These are phyloP conservation scores for Drosophila trichaetosa DNA, from an alignment of 2,888 invertebrate species.

Conservation along the genomic window DNA sequence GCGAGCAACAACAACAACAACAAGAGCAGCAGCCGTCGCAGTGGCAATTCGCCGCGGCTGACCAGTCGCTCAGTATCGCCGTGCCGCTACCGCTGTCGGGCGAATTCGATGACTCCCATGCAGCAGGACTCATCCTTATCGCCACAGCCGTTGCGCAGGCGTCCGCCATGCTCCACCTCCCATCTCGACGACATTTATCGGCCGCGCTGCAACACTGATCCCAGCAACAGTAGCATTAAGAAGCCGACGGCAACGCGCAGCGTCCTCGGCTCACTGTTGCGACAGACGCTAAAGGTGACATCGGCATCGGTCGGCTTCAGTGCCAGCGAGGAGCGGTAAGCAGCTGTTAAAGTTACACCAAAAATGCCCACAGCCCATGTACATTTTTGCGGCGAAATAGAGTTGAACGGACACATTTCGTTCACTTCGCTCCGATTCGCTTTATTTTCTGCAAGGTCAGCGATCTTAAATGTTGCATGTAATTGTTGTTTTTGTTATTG, in stretches of 20 bases:
- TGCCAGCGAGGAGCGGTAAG: conserved; percentile 71
- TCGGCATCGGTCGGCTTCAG: conserved; percentile 72
- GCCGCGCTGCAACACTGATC: conserved; percentile 75
- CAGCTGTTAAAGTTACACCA: conserved; percentile 3
- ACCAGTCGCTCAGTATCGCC: conserved; percentile 52
- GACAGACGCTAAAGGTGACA: conserved; percentile 77
- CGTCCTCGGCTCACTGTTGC: conserved; percentile 68
- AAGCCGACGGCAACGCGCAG: conserved; percentile 38
- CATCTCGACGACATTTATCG: conserved; percentile 65
- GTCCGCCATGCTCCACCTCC: conserved; percentile 50
- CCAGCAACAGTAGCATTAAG: conserved; percentile 31
- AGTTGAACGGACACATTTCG: conserved; percentile 14
- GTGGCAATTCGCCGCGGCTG: conserved; percentile 6
- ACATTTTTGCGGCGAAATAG: conserved; percentile 9
- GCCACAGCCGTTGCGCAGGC: conserved; percentile 37
- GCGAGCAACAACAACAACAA: conserved; percentile 1
- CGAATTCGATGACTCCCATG: conserved; percentile 47
- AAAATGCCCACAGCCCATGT: not conserved
- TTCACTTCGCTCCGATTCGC: conserved; percentile 41
- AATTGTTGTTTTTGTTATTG: conserved; percentile 25
- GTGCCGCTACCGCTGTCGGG: conserved; percentile 33
- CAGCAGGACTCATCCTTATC: conserved; percentile 36
- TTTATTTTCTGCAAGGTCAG: conserved; percentile 23
- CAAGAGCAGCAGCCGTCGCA: not conserved
- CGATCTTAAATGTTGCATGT: conserved; percentile 23